phyloP scores from a whole-genome alignment of 2,797 vertebrate genomes.

The Aplochiton taeniatus region DNA sequence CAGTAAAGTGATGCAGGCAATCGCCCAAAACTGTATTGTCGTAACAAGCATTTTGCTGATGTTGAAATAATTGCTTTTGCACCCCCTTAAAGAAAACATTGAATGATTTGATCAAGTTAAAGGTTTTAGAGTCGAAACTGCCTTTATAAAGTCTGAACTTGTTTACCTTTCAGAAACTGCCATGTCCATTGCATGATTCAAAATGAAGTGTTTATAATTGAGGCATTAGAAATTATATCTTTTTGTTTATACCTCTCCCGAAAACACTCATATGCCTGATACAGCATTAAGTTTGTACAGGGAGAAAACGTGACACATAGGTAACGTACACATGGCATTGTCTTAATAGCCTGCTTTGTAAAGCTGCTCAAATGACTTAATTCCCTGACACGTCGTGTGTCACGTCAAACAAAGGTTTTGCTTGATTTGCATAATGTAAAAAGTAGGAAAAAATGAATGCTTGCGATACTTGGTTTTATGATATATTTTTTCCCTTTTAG shows the following conservation, averaged over 20 bases:
- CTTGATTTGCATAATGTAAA: too few relatives aligned
- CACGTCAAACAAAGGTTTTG: constrained; percentile 23
- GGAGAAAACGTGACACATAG: constrained; percentile 15
- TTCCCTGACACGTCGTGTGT: not conserved
- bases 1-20: constrained; percentile 33
- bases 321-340: constrained; percentile 12
- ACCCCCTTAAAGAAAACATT: too few relatives aligned
- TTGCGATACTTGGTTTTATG: too few relatives aligned
- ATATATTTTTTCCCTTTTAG: constrained; percentile 23
- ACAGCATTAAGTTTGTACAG: constrained; percentile 32
- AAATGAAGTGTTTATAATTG: constrained; percentile 17
- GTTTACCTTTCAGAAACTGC: constrained; percentile 25
- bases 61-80: not conserved
- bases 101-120: not conserved
- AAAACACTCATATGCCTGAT: constrained; percentile 42
- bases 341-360: not conserved
- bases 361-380: not conserved
- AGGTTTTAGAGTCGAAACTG: constrained; percentile 22
- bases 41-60: not conserved
- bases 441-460: too few relatives aligned
- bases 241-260: constrained; percentile 20
- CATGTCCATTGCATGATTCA: constrained; percentile 16
- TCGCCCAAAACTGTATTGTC: constrained; percentile 21
- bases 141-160: constrained; percentile 34
- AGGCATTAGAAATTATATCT: constrained; percentile 6